Evolutionary conservation across 2,888 invertebrate species (phyloP), one percentile per base, ranked within the genome.

Genomic region (Cantharis rufa): DNA sequence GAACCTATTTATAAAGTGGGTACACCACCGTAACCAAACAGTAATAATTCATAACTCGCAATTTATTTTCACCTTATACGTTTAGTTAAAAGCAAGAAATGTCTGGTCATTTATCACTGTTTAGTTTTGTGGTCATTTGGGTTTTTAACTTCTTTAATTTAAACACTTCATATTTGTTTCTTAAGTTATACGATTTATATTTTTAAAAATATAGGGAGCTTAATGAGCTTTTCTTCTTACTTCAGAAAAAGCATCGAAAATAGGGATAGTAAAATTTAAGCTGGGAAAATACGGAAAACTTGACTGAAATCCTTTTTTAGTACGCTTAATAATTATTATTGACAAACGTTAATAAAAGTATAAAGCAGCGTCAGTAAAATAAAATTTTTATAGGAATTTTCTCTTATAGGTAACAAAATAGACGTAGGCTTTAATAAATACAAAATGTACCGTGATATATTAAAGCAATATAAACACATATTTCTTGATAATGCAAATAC

Each of bases 1-100:
- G 80, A 79, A 80, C 79, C 75, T 78, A 80, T 71, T 70, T 78
- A 79, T 79, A 78, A 78, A 80, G 75, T 77, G 70, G 80, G 76
- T 77, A 75, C 80, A 79, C 78, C 78, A 79, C 27, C 75, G 69
- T 63, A 72, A 71, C 71, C 72, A 68, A 75, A 75, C 69, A 69
- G 71, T 71, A 75, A 75, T 75, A 75, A 75, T 69, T 75, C 75
- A 75, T 72, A 75, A 28, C 62, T 61, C 10, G 62, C 71, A 75
- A 75, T 75, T 69, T 75, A 75, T 71, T 75, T 71, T 72, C 69
- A 68, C 71, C 72, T 71, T 75, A 62, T 68, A 75, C 71, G 71
- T 69, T 64, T 71, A 71, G 71, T 27, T 69, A 16, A 71, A 75
- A 68, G 71, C 75, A 75, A 75, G 71, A 68, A 71, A 75, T 75